Evolutionary conservation across 2,888 invertebrate genomes (phyloP).

Genomic region (Ochlodes sylvanus): DNA sequence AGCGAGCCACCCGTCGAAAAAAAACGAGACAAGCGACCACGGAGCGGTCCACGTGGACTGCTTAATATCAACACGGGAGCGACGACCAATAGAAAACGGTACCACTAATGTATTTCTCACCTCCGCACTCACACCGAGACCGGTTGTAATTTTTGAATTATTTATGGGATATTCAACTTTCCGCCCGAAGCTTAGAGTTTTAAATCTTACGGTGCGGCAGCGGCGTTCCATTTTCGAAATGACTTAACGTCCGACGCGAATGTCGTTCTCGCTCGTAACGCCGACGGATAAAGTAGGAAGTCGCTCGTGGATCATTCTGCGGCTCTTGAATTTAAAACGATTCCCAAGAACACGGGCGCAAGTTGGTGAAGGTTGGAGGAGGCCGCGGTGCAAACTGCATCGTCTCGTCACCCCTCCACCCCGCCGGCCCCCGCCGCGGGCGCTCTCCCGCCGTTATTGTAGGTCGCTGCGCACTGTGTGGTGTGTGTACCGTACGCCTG

Average conservation of each 20-base stretch:
- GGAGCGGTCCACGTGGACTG: constrained; percentile 84
- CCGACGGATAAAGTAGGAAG: constrained; percentile 59
- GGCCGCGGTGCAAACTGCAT: constrained; percentile 84
- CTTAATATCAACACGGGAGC: constrained; percentile 84
- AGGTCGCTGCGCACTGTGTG: constrained; percentile 49
- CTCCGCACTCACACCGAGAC: constrained; percentile 83
- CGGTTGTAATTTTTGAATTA: constrained; percentile 70
- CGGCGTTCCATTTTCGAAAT: constrained; percentile 68
- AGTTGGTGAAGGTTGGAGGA: constrained; percentile 84
- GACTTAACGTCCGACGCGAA: constrained; percentile 64
- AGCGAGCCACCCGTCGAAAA: constrained; percentile 75
- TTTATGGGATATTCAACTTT: constrained; percentile 73
- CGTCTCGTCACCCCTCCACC: constrained; percentile 76
- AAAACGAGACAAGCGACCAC: constrained; percentile 82
- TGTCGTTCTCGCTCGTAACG: constrained; percentile 64
- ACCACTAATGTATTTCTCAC: constrained; percentile 86
- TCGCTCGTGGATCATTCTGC: constrained; percentile 67
- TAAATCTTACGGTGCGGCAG: constrained; percentile 60
- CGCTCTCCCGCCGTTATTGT: constrained; percentile 70
- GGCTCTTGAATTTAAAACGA: constrained; percentile 85
- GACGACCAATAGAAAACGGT: constrained; percentile 84
- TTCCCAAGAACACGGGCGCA: constrained; percentile 84
- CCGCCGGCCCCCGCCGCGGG: constrained; percentile 50
- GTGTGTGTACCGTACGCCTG: constrained; percentile 61
- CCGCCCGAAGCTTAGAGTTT: constrained; percentile 58